Evolutionary conservation across 2,888 invertebrate genomes (phyloP).

Genomic region (Palloptera scutellata): DNA sequence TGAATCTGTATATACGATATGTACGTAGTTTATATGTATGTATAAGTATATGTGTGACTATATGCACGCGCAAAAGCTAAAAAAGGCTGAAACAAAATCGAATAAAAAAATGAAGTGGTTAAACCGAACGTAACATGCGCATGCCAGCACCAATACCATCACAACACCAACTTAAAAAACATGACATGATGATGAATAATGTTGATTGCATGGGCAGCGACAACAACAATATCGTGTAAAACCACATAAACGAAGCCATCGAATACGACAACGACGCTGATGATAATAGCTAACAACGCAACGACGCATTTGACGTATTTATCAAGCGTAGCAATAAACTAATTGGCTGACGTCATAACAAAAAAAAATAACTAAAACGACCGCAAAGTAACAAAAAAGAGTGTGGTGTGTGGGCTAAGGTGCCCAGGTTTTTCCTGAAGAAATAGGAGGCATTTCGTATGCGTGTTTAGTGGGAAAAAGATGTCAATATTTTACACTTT

Average conservation of each 20-base stretch:
- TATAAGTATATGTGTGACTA: background rate
- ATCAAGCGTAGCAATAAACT: conserved; percentile 32
- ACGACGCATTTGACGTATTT: conserved; percentile 16
- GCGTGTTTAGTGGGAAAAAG: no score
- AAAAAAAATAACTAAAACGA: conserved; percentile 8
- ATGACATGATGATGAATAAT: background rate
- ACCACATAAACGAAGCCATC: background rate
- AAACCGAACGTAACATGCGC: background rate
- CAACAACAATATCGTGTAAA: conserved; percentile 1
- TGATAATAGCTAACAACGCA: background rate
- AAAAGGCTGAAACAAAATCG: background rate
- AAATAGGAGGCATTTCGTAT: no score
- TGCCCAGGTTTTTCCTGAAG: no score
- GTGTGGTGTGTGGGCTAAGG: background rate
- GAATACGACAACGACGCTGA: background rate
- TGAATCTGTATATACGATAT: background rate
- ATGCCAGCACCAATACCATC: background rate
- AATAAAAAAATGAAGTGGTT: background rate
- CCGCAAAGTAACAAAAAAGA: background rate
- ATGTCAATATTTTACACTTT: no score
- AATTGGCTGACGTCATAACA: conserved; percentile 31
- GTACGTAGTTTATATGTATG: background rate
- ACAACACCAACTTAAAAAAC: background rate
- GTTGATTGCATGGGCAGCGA: background rate
- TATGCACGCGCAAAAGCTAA: background rate